Conservation (phyloP, 2,888 invertebrate species). For the Pomacea canaliculata region DNA sequence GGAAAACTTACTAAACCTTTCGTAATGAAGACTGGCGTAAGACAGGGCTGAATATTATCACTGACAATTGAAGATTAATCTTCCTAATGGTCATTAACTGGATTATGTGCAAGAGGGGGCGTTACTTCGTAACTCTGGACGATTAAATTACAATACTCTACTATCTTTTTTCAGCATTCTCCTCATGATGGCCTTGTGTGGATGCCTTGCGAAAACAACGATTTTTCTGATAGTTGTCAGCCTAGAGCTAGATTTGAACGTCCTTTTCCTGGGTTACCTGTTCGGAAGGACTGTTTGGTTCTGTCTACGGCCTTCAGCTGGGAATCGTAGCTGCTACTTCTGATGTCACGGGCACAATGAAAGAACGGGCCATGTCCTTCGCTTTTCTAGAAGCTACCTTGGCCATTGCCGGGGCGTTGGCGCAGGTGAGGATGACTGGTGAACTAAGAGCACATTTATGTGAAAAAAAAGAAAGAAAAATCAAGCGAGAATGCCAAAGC, state of each 20-base stretch:
- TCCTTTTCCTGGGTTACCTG: conserved; percentile 17
- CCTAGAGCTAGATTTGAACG: conserved; percentile 11
- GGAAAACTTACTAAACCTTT: too few relatives aligned
- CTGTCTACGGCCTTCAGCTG: conserved; percentile 12
- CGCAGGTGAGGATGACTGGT: conserved; percentile 22
- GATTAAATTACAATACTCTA: too few relatives aligned
- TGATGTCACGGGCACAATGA: conserved; percentile 19
- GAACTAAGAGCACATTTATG: too few relatives aligned
- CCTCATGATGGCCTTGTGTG: conserved; percentile 5
- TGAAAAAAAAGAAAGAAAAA: too few relatives aligned
- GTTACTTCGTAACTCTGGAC: too few relatives aligned
- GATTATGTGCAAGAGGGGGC: too few relatives aligned
- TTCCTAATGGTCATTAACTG: too few relatives aligned
- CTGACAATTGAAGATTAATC: too few relatives aligned
- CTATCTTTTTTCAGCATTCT: conserved; percentile 2
- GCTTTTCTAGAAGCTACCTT: conserved; percentile 25
- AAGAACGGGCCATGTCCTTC: conserved; percentile 22
- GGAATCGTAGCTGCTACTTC: conserved; percentile 20
- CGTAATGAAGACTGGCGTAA: too few relatives aligned
- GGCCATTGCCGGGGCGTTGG: conserved; percentile 4
- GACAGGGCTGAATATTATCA: too few relatives aligned
- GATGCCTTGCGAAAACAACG: conserved; percentile 1
- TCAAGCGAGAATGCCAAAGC: too few relatives aligned
- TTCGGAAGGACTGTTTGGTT: conserved; percentile 25
- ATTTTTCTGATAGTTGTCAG: conserved; percentile 15